Conservation (phyloP, 2,113 vertebrate genomes). For the Sebastes fasciatus region DNA sequence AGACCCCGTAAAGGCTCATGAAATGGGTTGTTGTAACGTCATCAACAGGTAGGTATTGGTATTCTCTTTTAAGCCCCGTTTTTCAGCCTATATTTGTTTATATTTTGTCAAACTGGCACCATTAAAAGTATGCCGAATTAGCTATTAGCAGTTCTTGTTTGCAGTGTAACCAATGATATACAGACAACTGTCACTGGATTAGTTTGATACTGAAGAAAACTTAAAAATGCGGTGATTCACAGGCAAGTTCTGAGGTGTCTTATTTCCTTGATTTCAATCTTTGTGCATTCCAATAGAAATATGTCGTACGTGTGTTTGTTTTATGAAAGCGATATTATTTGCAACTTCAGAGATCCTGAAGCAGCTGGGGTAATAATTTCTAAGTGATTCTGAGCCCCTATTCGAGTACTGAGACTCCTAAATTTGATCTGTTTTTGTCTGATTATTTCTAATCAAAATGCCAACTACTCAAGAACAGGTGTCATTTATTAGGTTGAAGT, state of each 20-base stretch:
- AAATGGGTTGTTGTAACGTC: neutral
- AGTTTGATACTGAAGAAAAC: neutral
- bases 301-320: neutral
- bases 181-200: too few species aligned
- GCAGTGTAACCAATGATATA: too few species aligned
- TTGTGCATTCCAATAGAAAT: neutral
- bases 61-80: neutral
- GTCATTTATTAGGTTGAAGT: neutral
- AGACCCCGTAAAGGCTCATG: neutral
- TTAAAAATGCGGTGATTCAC: neutral
- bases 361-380: conserved; percentile 13
- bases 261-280: neutral
- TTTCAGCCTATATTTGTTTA: neutral
- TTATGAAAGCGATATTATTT: too few species aligned
- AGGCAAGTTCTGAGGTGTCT: neutral
- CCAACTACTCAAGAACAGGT: neutral
- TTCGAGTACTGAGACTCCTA: too few species aligned
- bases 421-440: neutral
- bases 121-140: neutral
- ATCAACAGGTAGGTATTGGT: neutral
- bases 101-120: neutral
- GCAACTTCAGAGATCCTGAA: neutral
- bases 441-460: neutral
- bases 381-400: neutral
- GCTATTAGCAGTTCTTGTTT: neutral